Evolutionary conservation across 1,140 invertebrate species (phyloP).

Genomic region (Acarapis woodi): DNA sequence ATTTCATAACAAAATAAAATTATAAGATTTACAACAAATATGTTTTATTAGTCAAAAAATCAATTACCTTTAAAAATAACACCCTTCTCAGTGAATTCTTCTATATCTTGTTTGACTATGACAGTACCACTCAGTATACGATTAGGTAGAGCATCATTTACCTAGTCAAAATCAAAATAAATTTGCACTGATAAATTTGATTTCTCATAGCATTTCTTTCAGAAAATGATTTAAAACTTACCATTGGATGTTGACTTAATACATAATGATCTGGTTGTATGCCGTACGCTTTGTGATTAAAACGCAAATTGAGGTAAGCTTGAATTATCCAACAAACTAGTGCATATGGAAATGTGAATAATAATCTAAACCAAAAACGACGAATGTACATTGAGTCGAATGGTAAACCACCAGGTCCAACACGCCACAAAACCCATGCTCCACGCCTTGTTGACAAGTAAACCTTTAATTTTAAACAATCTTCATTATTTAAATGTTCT

Average conservation of each 20-base stretch:
- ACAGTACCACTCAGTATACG: constrained; percentile 21
- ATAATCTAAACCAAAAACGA: constrained; percentile 7
- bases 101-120: constrained; percentile 18
- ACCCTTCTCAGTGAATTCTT: constrained; percentile 15
- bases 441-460: constrained; percentile 22
- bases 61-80: constrained; percentile 18
- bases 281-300: constrained; percentile 22
- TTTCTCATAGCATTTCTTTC: too few species aligned
- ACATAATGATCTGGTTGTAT: constrained; percentile 20
- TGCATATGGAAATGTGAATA: constrained; percentile 10
- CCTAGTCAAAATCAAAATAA: too few species aligned
- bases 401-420: constrained; percentile 17
- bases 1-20: background rate
- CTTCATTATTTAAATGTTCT: too few species aligned
- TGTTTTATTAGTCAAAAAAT: constrained; percentile 3
- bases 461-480: constrained; percentile 11
- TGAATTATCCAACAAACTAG: constrained; percentile 10
- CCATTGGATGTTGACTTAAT: constrained; percentile 22
- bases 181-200: too few species aligned
- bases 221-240: too few species aligned
- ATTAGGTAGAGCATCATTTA: constrained; percentile 26
- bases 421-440: constrained; percentile 20
- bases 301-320: constrained; percentile 13
- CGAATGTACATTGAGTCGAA: constrained; percentile 13
- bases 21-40: background rate